These are phyloP conservation scores for Suillia variegata DNA, from an alignment of 2,888 invertebrate species.

Conservation along the genomic window DNA sequence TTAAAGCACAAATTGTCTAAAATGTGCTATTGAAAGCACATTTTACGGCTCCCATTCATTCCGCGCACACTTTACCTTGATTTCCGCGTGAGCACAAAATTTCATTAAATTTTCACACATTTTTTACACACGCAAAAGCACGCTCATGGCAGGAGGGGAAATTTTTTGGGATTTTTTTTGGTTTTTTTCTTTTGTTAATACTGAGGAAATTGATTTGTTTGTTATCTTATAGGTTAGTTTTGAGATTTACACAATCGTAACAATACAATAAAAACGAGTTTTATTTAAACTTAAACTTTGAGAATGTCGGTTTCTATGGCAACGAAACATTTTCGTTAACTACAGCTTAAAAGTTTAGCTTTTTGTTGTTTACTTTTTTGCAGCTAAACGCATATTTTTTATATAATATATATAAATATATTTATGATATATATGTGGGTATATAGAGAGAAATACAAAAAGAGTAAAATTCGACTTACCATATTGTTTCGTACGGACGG, in stretches of 20 bases:
- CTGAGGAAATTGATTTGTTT: no score
- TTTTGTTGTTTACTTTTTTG: no score
- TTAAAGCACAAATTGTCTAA: no score
- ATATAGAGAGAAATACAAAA: slow-evolving; percentile 6
- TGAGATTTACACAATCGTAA: no score
- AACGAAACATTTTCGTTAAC: neutral
- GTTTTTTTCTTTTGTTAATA: no score
- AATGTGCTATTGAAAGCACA: neutral
- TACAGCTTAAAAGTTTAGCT: neutral
- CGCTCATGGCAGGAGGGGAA: no score
- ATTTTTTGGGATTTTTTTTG: neutral
- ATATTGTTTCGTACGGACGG: slow-evolving; percentile 95
- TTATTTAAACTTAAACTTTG: slow-evolving; percentile 1
- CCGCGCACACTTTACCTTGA: slow-evolving; percentile 15
- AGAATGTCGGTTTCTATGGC: neutral
- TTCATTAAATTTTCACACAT: neutral
- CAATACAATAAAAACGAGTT: no score
- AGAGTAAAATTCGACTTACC: slow-evolving; percentile 73
- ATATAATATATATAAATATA: slow-evolving; percentile 9
- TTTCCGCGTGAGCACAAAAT: slow-evolving; percentile 18
- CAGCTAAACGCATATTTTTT: slow-evolving; percentile 32
- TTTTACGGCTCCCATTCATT: neutral
- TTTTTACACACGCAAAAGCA: no score
- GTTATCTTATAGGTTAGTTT: no score
- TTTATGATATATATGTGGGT: no score